A percentile compares a stretch with the other conserved stretches of the same genome.
These are phyloP conservation scores for Epinotia ramella DNA, from an alignment of 2,888 invertebrate genomes.

Conservation along the genomic window DNA sequence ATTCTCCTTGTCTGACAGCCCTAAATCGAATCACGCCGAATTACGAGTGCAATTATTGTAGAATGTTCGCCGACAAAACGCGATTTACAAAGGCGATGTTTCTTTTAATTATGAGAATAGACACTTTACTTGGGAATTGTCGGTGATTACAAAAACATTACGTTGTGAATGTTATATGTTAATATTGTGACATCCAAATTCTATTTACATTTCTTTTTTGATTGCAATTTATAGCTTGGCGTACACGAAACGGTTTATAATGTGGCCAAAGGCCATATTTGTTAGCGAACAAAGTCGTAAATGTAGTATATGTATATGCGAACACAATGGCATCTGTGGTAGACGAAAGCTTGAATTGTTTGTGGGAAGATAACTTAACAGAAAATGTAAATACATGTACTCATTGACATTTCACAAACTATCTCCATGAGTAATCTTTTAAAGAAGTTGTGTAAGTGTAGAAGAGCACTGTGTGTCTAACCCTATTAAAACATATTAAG, in stretches of 20 bases:
- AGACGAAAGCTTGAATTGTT: no score
- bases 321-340: no score
- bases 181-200: no score
- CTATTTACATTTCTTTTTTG: no score
- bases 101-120: constrained; percentile 8
- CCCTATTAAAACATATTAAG: not conserved
- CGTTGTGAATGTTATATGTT: no score
- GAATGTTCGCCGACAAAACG: constrained; percentile 5
- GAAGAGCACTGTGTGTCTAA: not conserved
- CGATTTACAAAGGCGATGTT: constrained; percentile 3
- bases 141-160: not conserved
- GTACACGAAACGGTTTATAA: no score
- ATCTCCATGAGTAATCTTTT: not conserved
- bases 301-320: no score
- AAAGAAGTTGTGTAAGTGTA: not conserved
- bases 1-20: not conserved
- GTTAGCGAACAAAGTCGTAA: no score
- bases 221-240: no score
- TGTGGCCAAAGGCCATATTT: no score
- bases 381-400: no score
- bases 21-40: constrained; percentile 5
- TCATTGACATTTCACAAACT: not conserved
- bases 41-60: constrained; percentile 11
- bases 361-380: no score
- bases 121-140: not conserved